A percentile compares a stretch with the other conserved stretches of the same genome.
Evolutionary conservation across 1,140 invertebrate genomes (phyloP).

Genomic region (Oscheius sp.): DNA sequence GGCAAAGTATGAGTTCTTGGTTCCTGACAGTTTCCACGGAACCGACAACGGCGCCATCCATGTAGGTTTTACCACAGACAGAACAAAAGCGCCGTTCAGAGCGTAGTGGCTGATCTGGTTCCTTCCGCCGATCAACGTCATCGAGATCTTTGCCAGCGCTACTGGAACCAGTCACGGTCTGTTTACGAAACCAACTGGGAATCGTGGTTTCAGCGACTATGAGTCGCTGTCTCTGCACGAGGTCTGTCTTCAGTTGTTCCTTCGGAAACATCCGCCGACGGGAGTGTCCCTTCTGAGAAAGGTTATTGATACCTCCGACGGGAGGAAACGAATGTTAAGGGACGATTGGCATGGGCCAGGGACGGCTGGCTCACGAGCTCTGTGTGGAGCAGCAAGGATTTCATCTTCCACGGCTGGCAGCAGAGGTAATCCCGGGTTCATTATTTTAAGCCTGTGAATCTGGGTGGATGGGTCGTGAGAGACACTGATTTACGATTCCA

Average conservation of each 20-base stretch:
- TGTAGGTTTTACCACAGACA: constrained; percentile 12
- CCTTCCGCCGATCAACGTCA: not conserved
- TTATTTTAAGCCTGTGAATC: too few species aligned
- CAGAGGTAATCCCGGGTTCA: not conserved
- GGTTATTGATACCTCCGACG: constrained; percentile 1
- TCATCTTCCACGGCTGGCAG: constrained; percentile 46
- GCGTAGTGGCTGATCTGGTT: constrained; percentile 9
- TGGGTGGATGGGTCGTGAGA: too few species aligned
- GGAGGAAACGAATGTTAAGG: not conserved
- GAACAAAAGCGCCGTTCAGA: not conserved
- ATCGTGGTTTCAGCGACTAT: constrained; percentile 16
- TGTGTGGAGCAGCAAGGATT: constrained; percentile 32
- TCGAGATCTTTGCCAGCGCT: constrained; percentile 10
- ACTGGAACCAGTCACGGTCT: constrained; percentile 22
- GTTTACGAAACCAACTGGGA: too few species aligned
- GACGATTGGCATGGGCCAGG: constrained; percentile 26
- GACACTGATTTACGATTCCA: too few species aligned
- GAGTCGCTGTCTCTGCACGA: not conserved
- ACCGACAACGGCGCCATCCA: constrained; percentile 49
- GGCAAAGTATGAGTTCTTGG: constrained; percentile 36
- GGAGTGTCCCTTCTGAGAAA: constrained; percentile 5
- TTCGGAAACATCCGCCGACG: not conserved
- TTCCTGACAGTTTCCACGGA: constrained; percentile 44
- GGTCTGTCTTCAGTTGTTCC: constrained; percentile 15
- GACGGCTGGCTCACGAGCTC: constrained; percentile 44